These are phyloP conservation scores for Acleris cristana DNA, from an alignment of 2,888 invertebrate genomes.

Conservation along the genomic window DNA sequence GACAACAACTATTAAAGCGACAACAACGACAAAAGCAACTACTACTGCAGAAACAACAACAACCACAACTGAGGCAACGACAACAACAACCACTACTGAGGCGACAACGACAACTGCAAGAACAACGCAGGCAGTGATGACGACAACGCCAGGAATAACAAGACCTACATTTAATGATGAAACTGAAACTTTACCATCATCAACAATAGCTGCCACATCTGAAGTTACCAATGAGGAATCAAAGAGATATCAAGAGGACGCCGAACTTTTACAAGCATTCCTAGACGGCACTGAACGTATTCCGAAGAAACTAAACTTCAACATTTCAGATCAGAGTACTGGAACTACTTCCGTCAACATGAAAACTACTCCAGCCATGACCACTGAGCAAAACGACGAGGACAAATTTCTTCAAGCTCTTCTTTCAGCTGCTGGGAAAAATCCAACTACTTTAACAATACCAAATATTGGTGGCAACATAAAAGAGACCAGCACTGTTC, in stretches of 20 bases:
- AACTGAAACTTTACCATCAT: constrained; percentile 45
- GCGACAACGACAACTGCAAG: constrained; percentile 41
- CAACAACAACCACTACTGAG: constrained; percentile 43
- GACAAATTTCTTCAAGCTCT: constrained; percentile 66
- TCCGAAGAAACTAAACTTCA: constrained; percentile 67
- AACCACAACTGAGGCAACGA: constrained; percentile 45
- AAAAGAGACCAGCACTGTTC: constrained; percentile 47
- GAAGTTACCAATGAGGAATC: constrained; percentile 45
- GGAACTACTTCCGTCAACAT: constrained; percentile 41
- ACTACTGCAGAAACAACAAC: constrained; percentile 45
- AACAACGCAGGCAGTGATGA: constrained; percentile 47
- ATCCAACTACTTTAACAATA: constrained; percentile 48
- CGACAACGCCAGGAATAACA: constrained; percentile 44
- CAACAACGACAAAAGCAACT: constrained; percentile 45
- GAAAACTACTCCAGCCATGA: constrained; percentile 46
- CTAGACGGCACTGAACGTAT: constrained; percentile 66
- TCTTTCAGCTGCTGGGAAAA: constrained; percentile 59
- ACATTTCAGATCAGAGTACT: constrained; percentile 48
- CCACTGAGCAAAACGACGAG: constrained; percentile 52
- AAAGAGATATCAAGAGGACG: constrained; percentile 63
- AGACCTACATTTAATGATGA: constrained; percentile 59
- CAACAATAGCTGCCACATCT: constrained; percentile 40
- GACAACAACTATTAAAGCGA: constrained; percentile 43
- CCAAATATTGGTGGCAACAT: constrained; percentile 49
- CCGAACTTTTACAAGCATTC: constrained; percentile 57